Evolutionary conservation across 1,140 invertebrate genomes (phyloP), one percentile per base, ranked within the genome.

Genomic region (Scaptomyza montana): DNA sequence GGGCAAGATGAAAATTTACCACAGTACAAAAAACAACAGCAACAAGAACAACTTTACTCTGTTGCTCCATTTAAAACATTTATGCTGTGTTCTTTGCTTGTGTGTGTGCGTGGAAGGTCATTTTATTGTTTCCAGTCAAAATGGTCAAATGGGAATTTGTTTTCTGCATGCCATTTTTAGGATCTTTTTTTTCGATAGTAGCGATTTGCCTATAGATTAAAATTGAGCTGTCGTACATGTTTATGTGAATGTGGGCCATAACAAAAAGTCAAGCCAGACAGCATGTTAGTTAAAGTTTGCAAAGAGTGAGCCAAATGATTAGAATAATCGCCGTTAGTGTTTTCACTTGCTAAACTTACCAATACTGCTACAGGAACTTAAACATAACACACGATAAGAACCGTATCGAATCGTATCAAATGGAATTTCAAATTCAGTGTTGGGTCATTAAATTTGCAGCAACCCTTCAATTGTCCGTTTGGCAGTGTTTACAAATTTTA

Each of bases 101-200:
- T 49, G 39, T 63, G 12, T 64, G 12, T 16, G 43, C 47, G 56
- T 39, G 61, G 64, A 54, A 73, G 75, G 81, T 87, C 75, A 78
- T 87, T 86, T 87, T 87, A 78, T 87, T 81, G 78, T 82, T 87
- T 87, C 71, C 75, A 76, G 79, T 78, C 84, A 86, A 86, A 86
- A 86, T 74, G 78, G 82, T 79, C 78, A 89, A 77, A 82, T 82
- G 82, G 75, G 84, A 86, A 86, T 86, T 89, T 60, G 82, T 69
- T 78, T 78, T 87, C 76, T 41, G 49, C 39, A 43, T 43, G 10
- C 61, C 55, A 63, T 55, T 49, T 65, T 36, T 36, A 9, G 33
- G 33, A 45, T 69, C n/a, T n/a, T n/a, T 65, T 66, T 6, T 33
- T 39, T 62, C 33, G 25, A 36, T 25, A 25, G 13, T 36, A 46